phyloP scores from a whole-genome alignment of 2,797 vertebrate genomes.

The Tolypeutes matacus region DNA sequence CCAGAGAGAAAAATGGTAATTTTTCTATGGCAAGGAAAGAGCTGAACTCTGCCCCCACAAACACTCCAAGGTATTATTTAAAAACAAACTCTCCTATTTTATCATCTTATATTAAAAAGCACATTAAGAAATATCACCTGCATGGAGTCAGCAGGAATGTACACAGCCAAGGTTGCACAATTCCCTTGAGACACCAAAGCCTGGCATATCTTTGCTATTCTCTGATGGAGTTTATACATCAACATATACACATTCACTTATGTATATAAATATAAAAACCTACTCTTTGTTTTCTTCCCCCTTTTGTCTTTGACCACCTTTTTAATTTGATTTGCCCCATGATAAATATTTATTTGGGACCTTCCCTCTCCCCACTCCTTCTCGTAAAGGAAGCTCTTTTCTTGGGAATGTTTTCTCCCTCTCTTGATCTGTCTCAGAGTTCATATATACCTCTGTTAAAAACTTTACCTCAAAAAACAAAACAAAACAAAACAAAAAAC shows the following conservation, averaged over 20 bases:
- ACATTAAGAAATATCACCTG: background rate
- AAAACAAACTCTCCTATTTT: slow-evolving; percentile 36
- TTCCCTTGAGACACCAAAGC: background rate
- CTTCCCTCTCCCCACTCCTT: background rate
- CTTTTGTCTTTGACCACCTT: background rate
- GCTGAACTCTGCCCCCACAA: background rate
- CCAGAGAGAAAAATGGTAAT: background rate
- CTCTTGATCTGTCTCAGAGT: background rate
- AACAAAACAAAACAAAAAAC: no score
- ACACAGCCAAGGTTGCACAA: background rate
- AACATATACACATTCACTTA: background rate
- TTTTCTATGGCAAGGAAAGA: slow-evolving; percentile 11
- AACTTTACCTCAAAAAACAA: background rate
- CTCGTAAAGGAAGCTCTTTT: background rate
- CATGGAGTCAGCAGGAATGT: background rate
- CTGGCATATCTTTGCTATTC: background rate
- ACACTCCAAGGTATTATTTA: background rate
- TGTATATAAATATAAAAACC: background rate
- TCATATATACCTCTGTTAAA: background rate
- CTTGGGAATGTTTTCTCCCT: background rate
- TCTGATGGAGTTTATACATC: background rate
- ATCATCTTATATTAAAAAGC: background rate
- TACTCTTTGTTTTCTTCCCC: background rate
- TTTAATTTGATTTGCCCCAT: background rate
- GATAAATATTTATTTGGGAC: background rate